phyloP scores from a whole-genome alignment of 2,797 vertebrate genomes.

The Ammospiza maritima region DNA sequence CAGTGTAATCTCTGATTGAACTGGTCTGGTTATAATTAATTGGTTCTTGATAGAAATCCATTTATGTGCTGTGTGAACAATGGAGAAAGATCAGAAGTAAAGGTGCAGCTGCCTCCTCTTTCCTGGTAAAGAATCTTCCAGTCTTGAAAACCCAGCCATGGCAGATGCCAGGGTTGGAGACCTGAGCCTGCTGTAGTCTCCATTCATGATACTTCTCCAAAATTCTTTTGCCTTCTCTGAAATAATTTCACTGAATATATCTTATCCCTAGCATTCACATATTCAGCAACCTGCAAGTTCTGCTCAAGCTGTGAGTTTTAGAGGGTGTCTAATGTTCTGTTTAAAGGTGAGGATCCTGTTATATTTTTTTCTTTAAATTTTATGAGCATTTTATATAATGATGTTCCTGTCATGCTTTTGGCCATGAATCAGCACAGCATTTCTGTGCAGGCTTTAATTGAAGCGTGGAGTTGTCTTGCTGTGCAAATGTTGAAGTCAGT shows the following conservation, averaged over 20 bases:
- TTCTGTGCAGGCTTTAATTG: constrained; percentile 50
- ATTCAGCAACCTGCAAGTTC: not conserved
- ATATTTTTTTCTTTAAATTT: not conserved
- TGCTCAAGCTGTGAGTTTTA: not conserved
- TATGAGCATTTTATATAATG: not conserved
- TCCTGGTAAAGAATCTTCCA: not conserved
- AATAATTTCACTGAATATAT: not conserved
- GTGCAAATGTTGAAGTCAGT: constrained; percentile 46
- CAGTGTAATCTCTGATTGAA: not conserved
- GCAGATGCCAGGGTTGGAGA: not conserved
- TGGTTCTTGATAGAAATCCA: not conserved
- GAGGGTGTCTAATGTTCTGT: not conserved
- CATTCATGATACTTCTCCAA: not conserved
- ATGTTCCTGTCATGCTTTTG: constrained; percentile 53
- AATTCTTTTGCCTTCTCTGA: not conserved
- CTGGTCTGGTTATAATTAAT: not conserved
- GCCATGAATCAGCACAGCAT: constrained; percentile 59
- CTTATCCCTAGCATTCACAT: not conserved
- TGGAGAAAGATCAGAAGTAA: not conserved
- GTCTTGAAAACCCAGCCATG: not conserved
- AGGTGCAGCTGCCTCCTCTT: not conserved
- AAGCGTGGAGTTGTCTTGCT: constrained; percentile 52
- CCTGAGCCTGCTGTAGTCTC: rapidly evolving
- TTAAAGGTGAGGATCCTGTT: not conserved
- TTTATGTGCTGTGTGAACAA: not conserved